Conservation (phyloP, 2,797 vertebrate genomes). For the Sebastes trivittatus region DNA sequence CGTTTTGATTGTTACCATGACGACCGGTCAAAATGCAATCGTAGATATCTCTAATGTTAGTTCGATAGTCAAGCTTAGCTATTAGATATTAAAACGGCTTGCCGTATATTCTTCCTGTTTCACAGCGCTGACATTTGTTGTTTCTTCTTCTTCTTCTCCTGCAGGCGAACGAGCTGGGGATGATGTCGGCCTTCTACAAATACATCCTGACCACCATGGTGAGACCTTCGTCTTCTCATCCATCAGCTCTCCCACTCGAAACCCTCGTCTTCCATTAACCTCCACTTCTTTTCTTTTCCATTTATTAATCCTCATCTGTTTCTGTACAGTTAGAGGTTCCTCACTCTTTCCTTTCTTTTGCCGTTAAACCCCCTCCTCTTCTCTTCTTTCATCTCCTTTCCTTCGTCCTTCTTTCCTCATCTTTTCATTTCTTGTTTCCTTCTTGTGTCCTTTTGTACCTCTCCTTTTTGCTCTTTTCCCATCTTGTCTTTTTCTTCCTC, state of each 20-base stretch:
- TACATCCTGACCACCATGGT: slow-evolving; percentile 93
- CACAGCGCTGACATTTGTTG: not conserved
- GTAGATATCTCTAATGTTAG: too few species aligned
- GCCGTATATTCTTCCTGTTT: not conserved
- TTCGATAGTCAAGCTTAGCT: not conserved
- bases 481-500: not conserved
- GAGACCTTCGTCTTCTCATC: slow-evolving; percentile 4
- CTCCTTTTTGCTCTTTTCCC: not conserved
- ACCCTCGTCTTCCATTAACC: not conserved
- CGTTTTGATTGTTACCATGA: not conserved
- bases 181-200: slow-evolving; percentile 90
- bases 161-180: slow-evolving; percentile 88
- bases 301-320: not conserved
- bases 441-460: not conserved
- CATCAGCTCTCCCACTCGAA: not conserved
- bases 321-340: not conserved
- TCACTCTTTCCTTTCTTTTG: not conserved
- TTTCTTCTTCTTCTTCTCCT: not conserved
- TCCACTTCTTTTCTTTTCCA: not conserved
- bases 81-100: not conserved
- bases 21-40: not conserved
- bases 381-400: not conserved
- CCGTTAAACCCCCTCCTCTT: not conserved
- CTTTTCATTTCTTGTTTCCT: not conserved
- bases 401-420: not conserved